A percentile compares a stretch with the other conserved stretches of the same genome.
These are phyloP conservation scores for Chaenodraco wilsoni DNA, from an alignment of 2,797 vertebrate species.

Conservation along the genomic window DNA sequence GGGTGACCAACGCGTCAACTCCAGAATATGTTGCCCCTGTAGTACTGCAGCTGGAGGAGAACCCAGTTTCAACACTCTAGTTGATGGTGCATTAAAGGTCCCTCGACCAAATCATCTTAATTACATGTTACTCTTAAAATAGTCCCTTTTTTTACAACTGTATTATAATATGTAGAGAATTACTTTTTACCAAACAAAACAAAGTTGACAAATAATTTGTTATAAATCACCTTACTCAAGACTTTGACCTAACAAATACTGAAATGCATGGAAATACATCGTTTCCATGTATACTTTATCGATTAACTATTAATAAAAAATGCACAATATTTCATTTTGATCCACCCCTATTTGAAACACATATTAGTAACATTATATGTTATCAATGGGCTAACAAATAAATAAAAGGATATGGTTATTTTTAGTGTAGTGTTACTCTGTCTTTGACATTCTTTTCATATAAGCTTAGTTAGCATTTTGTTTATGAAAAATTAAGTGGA, in stretches of 20 bases:
- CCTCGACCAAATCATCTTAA: not conserved
- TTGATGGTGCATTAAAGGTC: not conserved
- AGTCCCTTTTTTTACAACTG: not conserved
- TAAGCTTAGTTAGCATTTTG: not conserved
- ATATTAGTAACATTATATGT: not conserved
- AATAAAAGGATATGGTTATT: not conserved
- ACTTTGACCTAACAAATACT: not conserved
- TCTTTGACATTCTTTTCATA: not conserved
- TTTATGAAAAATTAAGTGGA: not conserved
- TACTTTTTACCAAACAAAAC: not conserved
- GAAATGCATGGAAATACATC: not conserved
- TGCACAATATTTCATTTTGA: not conserved
- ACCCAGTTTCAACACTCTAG: not conserved
- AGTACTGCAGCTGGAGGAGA: not conserved
- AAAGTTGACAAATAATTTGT: not conserved
- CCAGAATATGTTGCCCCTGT: not conserved
- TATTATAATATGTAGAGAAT: not conserved
- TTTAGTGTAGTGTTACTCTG: not conserved
- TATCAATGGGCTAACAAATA: not conserved
- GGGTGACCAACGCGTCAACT: not conserved
- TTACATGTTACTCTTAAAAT: not conserved
- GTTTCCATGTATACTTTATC: not conserved
- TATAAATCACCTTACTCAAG: not conserved
- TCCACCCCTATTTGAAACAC: too few species aligned
- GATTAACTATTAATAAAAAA: constrained; percentile 1